A percentile compares a stretch with the other conserved stretches of the same genome.
Evolutionary conservation across 2,113 vertebrate genomes (phyloP).

Genomic region (Rissa tridactyla): DNA sequence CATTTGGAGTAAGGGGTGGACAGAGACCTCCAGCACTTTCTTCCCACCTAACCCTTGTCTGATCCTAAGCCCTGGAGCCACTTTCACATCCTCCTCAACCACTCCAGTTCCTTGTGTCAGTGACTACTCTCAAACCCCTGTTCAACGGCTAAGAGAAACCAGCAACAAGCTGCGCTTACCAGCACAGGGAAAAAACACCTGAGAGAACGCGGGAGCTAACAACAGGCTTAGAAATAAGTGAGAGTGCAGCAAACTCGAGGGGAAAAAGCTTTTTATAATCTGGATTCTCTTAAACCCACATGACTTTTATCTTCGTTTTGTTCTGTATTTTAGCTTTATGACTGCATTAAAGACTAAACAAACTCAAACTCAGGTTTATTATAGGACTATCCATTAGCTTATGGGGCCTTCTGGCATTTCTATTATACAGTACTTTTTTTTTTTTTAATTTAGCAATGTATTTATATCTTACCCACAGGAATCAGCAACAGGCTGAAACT

Average conservation of each 20-base stretch:
- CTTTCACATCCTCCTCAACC: not conserved
- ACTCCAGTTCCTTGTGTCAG: not conserved
- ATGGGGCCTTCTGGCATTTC: slow-evolving; percentile 22
- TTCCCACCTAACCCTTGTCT: not conserved
- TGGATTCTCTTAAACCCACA: not conserved
- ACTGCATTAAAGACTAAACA: not conserved
- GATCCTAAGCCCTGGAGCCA: not conserved
- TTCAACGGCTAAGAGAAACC: not conserved
- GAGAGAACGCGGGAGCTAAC: not conserved
- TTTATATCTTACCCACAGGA: slow-evolving; percentile 20
- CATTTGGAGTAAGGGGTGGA: not conserved
- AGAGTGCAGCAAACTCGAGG: not conserved
- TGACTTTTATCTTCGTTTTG: not conserved
- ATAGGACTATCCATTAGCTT: slow-evolving; percentile 26
- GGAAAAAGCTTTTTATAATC: not conserved
- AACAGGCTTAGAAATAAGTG: not conserved
- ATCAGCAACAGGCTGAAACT: slow-evolving; percentile 22
- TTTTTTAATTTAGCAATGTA: not conserved
- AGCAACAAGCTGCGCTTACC: not conserved
- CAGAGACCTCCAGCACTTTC: not conserved
- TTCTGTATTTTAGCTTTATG: not conserved
- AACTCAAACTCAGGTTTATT: slow-evolving; percentile 8
- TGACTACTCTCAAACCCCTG: not conserved
- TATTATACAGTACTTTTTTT: not conserved
- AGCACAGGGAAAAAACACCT: not conserved